Percentiles rank a stretch among this genome's conserved stretches.
Conservation (phyloP, 2,888 invertebrate species). For the Listrodromus nycthemerus region DNA sequence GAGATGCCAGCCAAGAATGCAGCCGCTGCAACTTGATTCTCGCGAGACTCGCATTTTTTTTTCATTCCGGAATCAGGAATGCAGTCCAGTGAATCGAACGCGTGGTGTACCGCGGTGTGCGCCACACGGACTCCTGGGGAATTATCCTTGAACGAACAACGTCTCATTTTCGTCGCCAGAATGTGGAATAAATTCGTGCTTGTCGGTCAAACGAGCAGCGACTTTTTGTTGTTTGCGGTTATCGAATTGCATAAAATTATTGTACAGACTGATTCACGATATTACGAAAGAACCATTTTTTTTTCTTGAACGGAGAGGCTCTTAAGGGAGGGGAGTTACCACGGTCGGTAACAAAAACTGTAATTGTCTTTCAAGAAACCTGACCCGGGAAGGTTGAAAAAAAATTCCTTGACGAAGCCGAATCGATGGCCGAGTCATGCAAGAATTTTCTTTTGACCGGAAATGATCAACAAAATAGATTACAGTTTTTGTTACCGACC, state of each 20-base stretch:
- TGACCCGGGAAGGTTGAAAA: neutral
- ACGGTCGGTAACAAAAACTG: neutral
- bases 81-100: constrained; percentile 29
- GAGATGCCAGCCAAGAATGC: constrained; percentile 24
- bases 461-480: neutral
- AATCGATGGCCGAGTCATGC: neutral
- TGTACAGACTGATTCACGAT: neutral
- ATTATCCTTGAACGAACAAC: constrained; percentile 35
- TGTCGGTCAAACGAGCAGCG: constrained; percentile 10
- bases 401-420: neutral
- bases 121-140: neutral
- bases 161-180: constrained; percentile 34
- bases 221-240: neutral
- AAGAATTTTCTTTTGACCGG: neutral
- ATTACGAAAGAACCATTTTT: constrained; percentile 4
- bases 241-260: constrained; percentile 39
- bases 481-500: neutral
- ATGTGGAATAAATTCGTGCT: constrained; percentile 51
- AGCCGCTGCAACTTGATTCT: constrained; percentile 19
- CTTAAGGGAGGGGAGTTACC: neutral
- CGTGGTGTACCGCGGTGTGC: neutral
- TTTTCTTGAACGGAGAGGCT: constrained; percentile 2
- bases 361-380: neutral
- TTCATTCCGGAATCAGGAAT: constrained; percentile 36
- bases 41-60: neutral